Conservation (phyloP, 1,140 invertebrate genomes). For the Sinonovacula constricta region DNA sequence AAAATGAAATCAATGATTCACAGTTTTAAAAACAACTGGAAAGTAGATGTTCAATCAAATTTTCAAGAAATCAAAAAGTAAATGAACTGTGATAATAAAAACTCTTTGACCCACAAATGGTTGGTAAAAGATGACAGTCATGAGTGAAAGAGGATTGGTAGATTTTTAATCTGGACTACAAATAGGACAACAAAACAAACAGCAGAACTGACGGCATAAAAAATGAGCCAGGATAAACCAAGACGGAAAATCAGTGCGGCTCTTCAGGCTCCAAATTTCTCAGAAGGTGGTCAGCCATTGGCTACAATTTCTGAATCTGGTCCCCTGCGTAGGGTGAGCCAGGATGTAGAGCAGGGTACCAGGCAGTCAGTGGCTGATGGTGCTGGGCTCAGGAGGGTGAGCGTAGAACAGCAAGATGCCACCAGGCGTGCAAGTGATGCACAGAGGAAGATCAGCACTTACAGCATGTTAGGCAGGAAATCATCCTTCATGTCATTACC, state of each 20-base stretch:
- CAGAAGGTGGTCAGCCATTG: constrained; percentile 2
- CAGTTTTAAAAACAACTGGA: too few relatives aligned
- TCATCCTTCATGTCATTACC: constrained; percentile 36
- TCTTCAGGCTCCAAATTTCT: constrained; percentile 29
- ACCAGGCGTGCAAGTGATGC: constrained; percentile 8
- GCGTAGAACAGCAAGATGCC: constrained; percentile 25
- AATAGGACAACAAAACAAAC: too few relatives aligned
- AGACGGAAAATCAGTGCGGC: constrained; percentile 41
- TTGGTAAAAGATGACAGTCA: too few relatives aligned
- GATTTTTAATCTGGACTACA: too few relatives aligned
- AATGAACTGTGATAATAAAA: too few relatives aligned
- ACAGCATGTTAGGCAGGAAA: constrained; percentile 33
- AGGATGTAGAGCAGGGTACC: constrained; percentile 8
- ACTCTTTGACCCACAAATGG: too few relatives aligned
- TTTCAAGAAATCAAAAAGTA: too few relatives aligned
- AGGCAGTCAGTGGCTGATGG: background rate
- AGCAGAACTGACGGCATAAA: too few relatives aligned
- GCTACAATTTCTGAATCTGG: constrained; percentile 34
- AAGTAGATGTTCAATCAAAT: too few relatives aligned
- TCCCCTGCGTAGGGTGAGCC: constrained; percentile 25
- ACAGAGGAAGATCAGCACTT: constrained; percentile 31
- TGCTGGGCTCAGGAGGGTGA: constrained; percentile 20
- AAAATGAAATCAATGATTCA: too few relatives aligned
- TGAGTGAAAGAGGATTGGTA: too few relatives aligned
- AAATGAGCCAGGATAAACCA: constrained; percentile 43